Conservation (phyloP, 2,797 vertebrate genomes). For the Thunnus albacares region DNA sequence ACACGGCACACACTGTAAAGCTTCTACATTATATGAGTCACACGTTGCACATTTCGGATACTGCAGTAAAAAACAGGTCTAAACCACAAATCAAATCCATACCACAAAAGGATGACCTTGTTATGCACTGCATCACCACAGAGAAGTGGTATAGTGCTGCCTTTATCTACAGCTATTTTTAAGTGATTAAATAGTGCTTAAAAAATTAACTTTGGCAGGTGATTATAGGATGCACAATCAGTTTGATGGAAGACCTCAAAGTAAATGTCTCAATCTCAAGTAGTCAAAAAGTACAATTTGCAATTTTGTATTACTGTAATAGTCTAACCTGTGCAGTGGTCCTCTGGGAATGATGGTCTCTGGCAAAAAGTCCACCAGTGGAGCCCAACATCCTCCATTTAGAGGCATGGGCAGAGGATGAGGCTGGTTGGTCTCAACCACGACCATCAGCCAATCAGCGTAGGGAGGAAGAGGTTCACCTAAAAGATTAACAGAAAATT, state of each 20-base stretch:
- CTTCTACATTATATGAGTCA: neutral
- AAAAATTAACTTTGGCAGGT: neutral
- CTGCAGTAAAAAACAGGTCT: neutral
- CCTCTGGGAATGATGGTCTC: conserved; percentile 95
- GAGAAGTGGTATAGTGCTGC: neutral
- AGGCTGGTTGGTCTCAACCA: conserved; percentile 93
- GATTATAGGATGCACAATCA: conserved; percentile 7
- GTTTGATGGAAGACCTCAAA: neutral
- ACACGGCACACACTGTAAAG: conserved; percentile 4
- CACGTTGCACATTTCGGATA: neutral
- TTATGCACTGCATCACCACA: neutral
- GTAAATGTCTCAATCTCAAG: neutral
- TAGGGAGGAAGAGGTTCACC: conserved; percentile 95
- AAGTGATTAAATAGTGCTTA: neutral
- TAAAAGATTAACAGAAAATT: conserved; percentile 60
- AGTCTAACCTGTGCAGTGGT: conserved; percentile 93
- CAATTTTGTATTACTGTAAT: neutral
- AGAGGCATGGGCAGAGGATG: conserved; percentile 96
- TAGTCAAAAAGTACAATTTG: neutral
- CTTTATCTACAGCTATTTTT: neutral
- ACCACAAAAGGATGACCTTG: neutral
- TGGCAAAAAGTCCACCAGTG: conserved; percentile 96
- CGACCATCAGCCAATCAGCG: conserved; percentile 93
- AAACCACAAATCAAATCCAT: neutral
- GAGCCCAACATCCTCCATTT: conserved; percentile 97